Base-by-base conservation (phyloP, 2,113 vertebrate species). In the Melanotaenia duboulayi region DNA sequence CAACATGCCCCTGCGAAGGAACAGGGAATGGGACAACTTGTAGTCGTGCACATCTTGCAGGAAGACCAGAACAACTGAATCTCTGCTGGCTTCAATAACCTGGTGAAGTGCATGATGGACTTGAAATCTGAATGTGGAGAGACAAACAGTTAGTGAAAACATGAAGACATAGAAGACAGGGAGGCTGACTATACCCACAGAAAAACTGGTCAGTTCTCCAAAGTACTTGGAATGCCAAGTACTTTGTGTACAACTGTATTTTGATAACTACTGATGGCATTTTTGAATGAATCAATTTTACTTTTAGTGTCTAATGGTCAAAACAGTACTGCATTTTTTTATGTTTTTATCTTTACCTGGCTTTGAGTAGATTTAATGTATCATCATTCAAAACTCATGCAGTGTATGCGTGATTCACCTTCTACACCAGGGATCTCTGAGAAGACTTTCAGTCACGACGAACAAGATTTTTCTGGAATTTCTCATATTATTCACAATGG, bases 1-100 rank as follows among this genome's bases (percentile, higher is more conserved):
- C 87, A 98, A 92, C 97, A 99, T 99, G 75, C 96, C 96, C 90
- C 96, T 95, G 86, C 96, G 93, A 28, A 99, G 91, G 46, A 93
- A 93, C 78, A 99, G 94, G 1, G 94, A 91, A 0, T 90, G 93
- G 49, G 94, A 95, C 57, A 99, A 74, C 78, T 91, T 96, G 86
- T 97, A 95, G 87, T 99, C 98, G 5, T 95, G 94, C 39, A 99
- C 95, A 12, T 97, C 94, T 40, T 97, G 92, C 59, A 97, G 92
- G 84, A 99, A 97, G 61, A 99, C 91, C 87, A 99, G 52, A 56
- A 99, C 92, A 78, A 99, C 95, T 1, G 96, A 96, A 86, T 98
- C 95, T 10, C 96, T 93, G 82, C 95, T 98, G 86, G 95, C 94
- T 89, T 97, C 96, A 62, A 99, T 92, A 69, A 96, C 95, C 94